Evolutionary conservation across 2,888 invertebrate genomes (phyloP), one percentile per base, ranked within the genome.

Genomic region (Netelia virgata): DNA sequence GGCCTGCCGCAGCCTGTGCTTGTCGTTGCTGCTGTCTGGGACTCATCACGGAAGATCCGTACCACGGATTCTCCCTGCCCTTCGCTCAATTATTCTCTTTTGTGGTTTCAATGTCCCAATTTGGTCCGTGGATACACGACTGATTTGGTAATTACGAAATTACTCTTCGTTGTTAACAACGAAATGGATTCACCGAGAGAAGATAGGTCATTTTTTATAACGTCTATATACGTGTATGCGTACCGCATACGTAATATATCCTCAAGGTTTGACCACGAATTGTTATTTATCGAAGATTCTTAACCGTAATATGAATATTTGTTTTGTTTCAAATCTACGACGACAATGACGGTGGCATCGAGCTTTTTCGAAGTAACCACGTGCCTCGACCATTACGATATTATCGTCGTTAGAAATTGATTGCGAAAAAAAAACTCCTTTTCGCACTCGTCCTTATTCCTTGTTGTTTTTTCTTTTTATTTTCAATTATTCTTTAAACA

Each of bases 401-500:
- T 28, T 28, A 28, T 28, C 28, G 28, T 28, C 28, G 28, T 28
- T 28, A 28, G 28, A 28, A 28, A 28, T 28, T 3, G 28, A 28
- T 28, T 28, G 28, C 28, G 28, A 28, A 28, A 28, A 3, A 28
- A 28, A 28, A 28, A n/a, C n/a, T n/a, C 5, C 28, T 28, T 28
- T 28, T 28, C 28, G 28, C 28, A 5, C 28, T 28, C 28, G 3
- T 28, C 28, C 28, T 10, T 47, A 47, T 36, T 10, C 73, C 50
- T 28, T 75, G 36, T 53, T 81, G 55, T 77, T 64, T 81, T 59
- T 77, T 64, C 77, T 82, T 85, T 80, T 86, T 28, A 0, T 28
- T 82, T 86, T 75, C 85, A 84, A 81, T 86, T 85, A 82, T 86
- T 86, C 84, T 79, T 79, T 72, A 55, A 69, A 82, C 75, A 69